Evolutionary conservation across 2,113 vertebrate species (phyloP).

Genomic region (Cygnus buccinator): DNA sequence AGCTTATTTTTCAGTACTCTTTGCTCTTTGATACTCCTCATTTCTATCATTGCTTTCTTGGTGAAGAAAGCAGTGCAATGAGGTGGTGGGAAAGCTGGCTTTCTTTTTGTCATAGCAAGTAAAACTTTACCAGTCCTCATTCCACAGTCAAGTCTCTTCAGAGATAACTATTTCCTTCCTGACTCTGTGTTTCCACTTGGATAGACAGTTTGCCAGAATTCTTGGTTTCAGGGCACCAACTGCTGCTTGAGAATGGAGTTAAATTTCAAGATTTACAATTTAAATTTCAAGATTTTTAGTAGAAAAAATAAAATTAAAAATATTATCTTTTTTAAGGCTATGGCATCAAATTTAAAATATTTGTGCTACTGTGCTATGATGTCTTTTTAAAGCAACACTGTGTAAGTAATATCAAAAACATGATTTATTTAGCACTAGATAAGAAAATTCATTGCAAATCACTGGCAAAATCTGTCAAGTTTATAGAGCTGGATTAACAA

Average conservation of each 20-base stretch:
- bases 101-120: not conserved
- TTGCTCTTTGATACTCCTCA: not conserved
- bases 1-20: conserved; percentile 2
- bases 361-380: not conserved
- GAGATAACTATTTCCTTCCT: conserved; percentile 2
- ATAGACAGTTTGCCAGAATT: not conserved
- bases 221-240: not conserved
- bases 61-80: not conserved
- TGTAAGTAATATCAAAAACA: not conserved
- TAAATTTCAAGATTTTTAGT: not conserved
- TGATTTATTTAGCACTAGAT: not conserved
- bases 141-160: not conserved
- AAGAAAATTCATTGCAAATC: not conserved
- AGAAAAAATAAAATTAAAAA: not conserved
- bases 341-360: not conserved
- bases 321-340: not conserved
- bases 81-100: not conserved
- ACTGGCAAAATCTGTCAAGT: not conserved
- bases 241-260: not conserved
- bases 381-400: not conserved
- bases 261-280: not conserved
- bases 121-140: not conserved
- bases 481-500: not conserved
- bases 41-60: not conserved
- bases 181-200: not conserved